phyloP scores from a whole-genome alignment of 2,797 vertebrate species.

The Bovichtus diacanthus region DNA sequence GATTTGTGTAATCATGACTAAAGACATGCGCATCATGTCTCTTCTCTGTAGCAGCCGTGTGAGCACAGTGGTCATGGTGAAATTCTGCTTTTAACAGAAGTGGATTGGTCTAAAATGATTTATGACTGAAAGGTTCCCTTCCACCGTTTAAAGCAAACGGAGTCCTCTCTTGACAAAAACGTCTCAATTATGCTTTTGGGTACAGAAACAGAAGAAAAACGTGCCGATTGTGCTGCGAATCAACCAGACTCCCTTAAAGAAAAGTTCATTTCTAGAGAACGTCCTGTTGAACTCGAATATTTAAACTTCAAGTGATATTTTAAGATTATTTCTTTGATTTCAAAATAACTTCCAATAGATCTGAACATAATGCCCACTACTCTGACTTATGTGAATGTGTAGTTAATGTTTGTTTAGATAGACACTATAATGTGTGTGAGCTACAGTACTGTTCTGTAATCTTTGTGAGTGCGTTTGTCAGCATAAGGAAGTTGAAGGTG shows the following conservation, averaged over 20 bases:
- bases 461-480: neutral
- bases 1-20: neutral
- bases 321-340: too few relatives aligned
- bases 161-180: neutral
- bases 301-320: too few relatives aligned
- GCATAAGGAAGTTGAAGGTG: constrained; percentile 45
- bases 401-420: neutral
- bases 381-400: neutral
- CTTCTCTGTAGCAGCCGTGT: neutral
- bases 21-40: neutral
- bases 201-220: neutral
- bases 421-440: neutral
- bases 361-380: neutral
- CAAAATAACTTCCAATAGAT: neutral
- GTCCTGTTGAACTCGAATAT: neutral
- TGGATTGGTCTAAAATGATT: neutral
- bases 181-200: neutral
- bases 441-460: neutral
- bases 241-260: neutral
- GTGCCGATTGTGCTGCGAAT: neutral
- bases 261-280: neutral
- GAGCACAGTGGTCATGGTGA: neutral
- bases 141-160: neutral
- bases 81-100: neutral
- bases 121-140: neutral